Evolutionary conservation across 2,797 vertebrate genomes (phyloP), one percentile per base, ranked within the genome.

Genomic region (Etheostoma nigrum): DNA sequence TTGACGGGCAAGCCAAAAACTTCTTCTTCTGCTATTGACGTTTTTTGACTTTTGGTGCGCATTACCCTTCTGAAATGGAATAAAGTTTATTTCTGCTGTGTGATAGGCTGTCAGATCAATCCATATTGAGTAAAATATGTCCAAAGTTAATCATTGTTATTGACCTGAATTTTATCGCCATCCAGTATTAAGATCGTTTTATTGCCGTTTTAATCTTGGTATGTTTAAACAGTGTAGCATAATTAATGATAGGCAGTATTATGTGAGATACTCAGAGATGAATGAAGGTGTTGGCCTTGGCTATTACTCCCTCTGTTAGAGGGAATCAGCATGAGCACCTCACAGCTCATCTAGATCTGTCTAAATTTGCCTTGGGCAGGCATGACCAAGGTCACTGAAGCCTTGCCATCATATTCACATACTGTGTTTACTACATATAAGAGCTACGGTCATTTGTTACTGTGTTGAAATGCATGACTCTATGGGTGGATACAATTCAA

Each of bases 231-330:
- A 53, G 61, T 78, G 72, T 71, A 75, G 82, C 72, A 55, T 76
- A 78, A 74, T 88, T 85, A 80, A 76, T 80, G 84, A 85, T 86
- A 78, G 76, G 78, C 77, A 61, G 45, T 79, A 58, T 84, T 81
- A 72, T 83, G 74, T 61, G 72, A 66, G 74, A 71, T 77, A 73
- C 72, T 82, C 53, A n/a, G 53, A 83, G 79, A 88, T 76, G 77
- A 76, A 89, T 75, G 78, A 67, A 65, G 52, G 78, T 79, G 67
- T 88, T 91, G 89, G 80, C 74, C 81, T 73, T 63, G 65, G 83
- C 83, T 87, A 91, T 94, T 93, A 91, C 71, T 84, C 77, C 76
- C 90, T 93, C 90, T 88, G 87, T 83, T 93, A 84, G 92, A 94
- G 93, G 86, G 67, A 49, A 88, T 77, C 86, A 80, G 76, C 67